Evolutionary conservation across 2,888 invertebrate genomes (phyloP).

Genomic region (Euzetes globulus): DNA sequence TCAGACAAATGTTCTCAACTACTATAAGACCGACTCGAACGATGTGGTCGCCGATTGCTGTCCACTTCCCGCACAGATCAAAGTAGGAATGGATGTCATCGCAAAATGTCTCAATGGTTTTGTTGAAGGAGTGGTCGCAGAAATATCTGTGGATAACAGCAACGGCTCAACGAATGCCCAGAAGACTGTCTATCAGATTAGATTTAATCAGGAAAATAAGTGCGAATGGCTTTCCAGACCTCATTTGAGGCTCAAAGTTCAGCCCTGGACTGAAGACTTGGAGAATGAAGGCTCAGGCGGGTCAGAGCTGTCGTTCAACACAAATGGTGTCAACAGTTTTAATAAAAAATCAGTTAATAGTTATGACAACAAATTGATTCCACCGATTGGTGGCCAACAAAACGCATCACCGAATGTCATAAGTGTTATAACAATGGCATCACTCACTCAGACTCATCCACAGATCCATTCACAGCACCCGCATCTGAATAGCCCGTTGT

Average conservation of each 20-base stretch:
- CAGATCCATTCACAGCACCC: no score
- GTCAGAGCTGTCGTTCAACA: background rate
- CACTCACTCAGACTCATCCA: constrained; percentile 51
- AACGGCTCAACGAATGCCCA: no score
- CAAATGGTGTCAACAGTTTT: background rate
- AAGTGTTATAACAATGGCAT: constrained; percentile 34
- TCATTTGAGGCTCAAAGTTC: constrained; percentile 76
- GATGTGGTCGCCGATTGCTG: constrained; percentile 61
- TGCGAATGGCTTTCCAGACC: constrained; percentile 67
- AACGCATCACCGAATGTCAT: constrained; percentile 15
- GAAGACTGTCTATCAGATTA: constrained; percentile 63
- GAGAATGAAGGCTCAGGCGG: constrained; percentile 50
- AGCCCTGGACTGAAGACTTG: constrained; percentile 95
- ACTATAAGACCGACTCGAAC: background rate
- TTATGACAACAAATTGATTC: no score
- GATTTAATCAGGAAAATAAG: constrained; percentile 46
- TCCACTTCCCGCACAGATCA: constrained; percentile 67
- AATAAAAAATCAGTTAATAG: background rate
- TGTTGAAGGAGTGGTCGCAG: constrained; percentile 71
- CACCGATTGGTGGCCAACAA: constrained; percentile 14
- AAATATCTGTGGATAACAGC: constrained; percentile 54
- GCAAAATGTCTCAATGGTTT: constrained; percentile 57
- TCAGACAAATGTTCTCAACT: constrained; percentile 5
- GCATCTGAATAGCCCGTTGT: no score
- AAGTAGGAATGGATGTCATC: constrained; percentile 71